These are phyloP conservation scores for Scaptomyza montana DNA, from an alignment of 1,140 invertebrate genomes.

Conservation along the genomic window DNA sequence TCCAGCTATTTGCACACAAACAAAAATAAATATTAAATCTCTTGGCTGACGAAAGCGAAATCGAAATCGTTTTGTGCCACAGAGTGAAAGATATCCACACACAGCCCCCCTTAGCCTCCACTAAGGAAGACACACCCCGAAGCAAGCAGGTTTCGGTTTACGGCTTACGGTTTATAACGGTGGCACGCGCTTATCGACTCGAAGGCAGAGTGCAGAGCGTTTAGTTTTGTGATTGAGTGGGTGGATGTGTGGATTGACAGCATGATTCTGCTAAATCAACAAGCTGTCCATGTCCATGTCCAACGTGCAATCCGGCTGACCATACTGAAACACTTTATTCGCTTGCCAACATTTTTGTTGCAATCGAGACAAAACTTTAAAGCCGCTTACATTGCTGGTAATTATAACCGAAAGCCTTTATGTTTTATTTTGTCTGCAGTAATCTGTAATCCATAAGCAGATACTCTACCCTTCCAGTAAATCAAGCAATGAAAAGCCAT, in stretches of 20 bases:
- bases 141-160: slow-evolving; percentile 22
- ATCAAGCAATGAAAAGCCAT: slow-evolving; percentile 70
- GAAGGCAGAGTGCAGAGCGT: slow-evolving; percentile 55
- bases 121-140: not conserved
- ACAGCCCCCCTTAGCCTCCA: not conserved
- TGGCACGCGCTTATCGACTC: slow-evolving; percentile 74
- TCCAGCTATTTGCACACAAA: slow-evolving; percentile 82
- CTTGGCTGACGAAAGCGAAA: slow-evolving; percentile 67
- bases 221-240: slow-evolving; percentile 82
- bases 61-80: slow-evolving; percentile 67
- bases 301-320: slow-evolving; percentile 3
- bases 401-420: slow-evolving; percentile 69
- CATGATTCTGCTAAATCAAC: slow-evolving; percentile 80
- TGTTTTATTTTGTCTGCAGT: slow-evolving; percentile 21
- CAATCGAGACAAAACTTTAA: slow-evolving; percentile 43
- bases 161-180: slow-evolving; percentile 29
- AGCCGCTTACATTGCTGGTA: slow-evolving; percentile 47
- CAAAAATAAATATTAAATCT: slow-evolving; percentile 83
- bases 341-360: slow-evolving; percentile 2
- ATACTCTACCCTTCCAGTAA: slow-evolving; percentile 31
- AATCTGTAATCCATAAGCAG: slow-evolving; percentile 51
- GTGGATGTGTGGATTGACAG: slow-evolving; percentile 83
- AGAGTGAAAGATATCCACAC: slow-evolving; percentile 19
- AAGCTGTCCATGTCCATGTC: slow-evolving; percentile 36
- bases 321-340: slow-evolving; percentile 3